Evolutionary conservation across 1,140 invertebrate species (phyloP).

Genomic region (Ceratitis capitata): DNA sequence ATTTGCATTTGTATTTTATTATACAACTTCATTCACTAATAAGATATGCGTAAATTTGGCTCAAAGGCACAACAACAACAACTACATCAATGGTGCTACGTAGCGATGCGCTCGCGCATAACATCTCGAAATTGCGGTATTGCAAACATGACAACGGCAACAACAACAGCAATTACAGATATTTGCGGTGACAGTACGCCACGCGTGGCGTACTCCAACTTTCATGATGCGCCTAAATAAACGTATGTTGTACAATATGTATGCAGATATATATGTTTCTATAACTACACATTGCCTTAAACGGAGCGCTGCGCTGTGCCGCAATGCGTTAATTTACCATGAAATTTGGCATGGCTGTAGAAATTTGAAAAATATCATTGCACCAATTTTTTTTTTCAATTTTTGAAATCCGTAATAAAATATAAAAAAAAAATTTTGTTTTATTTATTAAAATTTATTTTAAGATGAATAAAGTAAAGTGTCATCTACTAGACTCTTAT

Average conservation of each 20-base stretch:
- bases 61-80: background rate
- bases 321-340: background rate
- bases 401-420: too few relatives aligned
- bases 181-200: background rate
- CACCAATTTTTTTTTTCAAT: too few relatives aligned
- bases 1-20: background rate
- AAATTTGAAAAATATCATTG: background rate
- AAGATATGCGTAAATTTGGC: constrained; percentile 8
- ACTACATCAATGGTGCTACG: background rate
- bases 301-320: background rate
- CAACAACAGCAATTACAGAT: too few relatives aligned
- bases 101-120: background rate
- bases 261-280: background rate
- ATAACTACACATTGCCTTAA: background rate
- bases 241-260: background rate
- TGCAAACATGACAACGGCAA: constrained; percentile 17
- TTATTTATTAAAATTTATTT: too few relatives aligned
- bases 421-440: too few relatives aligned
- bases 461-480: too few relatives aligned
- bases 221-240: background rate
- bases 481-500: too few relatives aligned
- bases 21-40: background rate
- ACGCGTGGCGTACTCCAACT: constrained; percentile 9
- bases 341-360: background rate
- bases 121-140: background rate